These are phyloP conservation scores for Cebidichthys violaceus DNA, from an alignment of 2,113 vertebrate species.

Conservation along the genomic window DNA sequence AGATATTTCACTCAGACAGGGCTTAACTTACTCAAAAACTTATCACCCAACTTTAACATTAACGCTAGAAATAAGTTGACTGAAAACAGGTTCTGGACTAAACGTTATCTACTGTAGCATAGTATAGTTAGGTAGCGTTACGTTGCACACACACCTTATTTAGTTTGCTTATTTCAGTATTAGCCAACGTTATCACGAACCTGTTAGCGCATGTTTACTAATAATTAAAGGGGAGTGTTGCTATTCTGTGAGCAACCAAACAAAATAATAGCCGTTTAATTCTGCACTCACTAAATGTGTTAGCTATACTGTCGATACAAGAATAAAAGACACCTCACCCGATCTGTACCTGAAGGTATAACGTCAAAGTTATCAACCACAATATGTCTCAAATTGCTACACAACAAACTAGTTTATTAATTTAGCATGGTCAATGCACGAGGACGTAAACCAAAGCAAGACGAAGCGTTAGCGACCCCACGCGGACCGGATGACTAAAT, in stretches of 20 bases:
- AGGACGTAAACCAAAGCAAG: too few relatives aligned
- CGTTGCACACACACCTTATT: not conserved
- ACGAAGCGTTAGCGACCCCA: constrained; percentile 39
- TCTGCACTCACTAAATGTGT: not conserved
- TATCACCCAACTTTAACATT: not conserved
- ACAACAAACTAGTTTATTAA: not conserved
- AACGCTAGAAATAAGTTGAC: not conserved
- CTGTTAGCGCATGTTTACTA: constrained; percentile 8
- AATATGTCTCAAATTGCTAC: not conserved
- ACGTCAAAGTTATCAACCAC: too few relatives aligned
- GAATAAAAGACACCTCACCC: not conserved
- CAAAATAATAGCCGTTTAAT: not conserved
- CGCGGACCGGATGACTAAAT: constrained; percentile 59
- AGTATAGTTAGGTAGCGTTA: not conserved
- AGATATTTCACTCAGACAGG: not conserved
- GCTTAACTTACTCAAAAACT: not conserved
- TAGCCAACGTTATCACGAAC: not conserved
- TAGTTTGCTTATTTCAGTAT: not conserved
- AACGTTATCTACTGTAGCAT: not conserved
- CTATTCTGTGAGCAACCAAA: constrained; percentile 4
- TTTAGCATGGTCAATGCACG: not conserved
- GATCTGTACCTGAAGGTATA: not conserved
- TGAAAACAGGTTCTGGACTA: not conserved
- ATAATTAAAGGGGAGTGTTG: not conserved
- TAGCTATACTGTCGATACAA: not conserved